Conservation (phyloP, 2,113 vertebrate species). For the Athene noctua region DNA sequence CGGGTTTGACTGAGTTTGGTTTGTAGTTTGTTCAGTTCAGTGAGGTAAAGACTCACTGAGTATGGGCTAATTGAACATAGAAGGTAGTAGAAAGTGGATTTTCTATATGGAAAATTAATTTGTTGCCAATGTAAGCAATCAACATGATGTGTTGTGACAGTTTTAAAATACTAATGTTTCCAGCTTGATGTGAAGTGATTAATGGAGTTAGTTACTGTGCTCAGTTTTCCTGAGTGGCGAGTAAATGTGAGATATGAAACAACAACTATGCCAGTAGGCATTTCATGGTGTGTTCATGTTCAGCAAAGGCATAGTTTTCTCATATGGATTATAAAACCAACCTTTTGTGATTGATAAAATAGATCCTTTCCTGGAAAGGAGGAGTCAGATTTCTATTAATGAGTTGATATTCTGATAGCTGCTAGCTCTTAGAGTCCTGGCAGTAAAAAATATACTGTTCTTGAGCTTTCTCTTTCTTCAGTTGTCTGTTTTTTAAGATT, state of each 20-base stretch:
- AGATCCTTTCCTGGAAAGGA: background rate
- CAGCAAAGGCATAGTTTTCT: background rate
- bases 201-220: background rate
- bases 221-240: background rate
- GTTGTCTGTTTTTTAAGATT: background rate
- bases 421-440: background rate
- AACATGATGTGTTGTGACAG: background rate
- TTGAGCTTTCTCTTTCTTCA: background rate
- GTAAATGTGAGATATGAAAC: background rate
- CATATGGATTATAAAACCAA: background rate
- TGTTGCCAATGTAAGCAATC: background rate
- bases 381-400: background rate
- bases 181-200: background rate
- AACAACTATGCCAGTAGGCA: background rate
- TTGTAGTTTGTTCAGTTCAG: background rate
- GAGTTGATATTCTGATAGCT: background rate
- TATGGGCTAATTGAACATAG: background rate
- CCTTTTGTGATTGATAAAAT: background rate
- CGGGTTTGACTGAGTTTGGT: background rate
- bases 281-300: background rate
- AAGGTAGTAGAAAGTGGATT: background rate
- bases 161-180: background rate
- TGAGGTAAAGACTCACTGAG: background rate
- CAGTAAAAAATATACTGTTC: background rate
- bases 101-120: background rate